phyloP scores from a whole-genome alignment of 2,888 invertebrate species.

The Thera britannica region DNA sequence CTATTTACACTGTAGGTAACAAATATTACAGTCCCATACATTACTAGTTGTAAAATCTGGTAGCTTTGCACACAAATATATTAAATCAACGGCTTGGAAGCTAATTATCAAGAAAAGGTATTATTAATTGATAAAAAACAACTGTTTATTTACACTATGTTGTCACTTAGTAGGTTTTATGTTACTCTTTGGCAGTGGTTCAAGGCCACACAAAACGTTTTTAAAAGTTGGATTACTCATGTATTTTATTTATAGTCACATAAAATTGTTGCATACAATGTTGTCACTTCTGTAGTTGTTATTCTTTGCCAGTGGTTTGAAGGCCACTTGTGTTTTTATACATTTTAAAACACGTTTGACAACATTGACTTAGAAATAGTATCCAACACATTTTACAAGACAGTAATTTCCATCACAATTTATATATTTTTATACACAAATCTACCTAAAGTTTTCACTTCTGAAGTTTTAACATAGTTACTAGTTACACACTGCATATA shows the following conservation, averaged over 20 bases:
- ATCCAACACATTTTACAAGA: slow-evolving; percentile 6
- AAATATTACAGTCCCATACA: slow-evolving; percentile 20
- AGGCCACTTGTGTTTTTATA: slow-evolving; percentile 17
- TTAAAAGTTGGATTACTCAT: neutral
- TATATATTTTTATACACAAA: slow-evolving; percentile 6
- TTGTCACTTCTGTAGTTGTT: slow-evolving; percentile 1
- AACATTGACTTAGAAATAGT: neutral
- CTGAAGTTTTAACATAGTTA: slow-evolving; percentile 1
- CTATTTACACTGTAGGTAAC: slow-evolving; percentile 16
- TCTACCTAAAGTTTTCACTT: slow-evolving; percentile 13
- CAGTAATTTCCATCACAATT: slow-evolving; percentile 5
- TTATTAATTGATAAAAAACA: slow-evolving; percentile 1
- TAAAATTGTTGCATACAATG: neutral
- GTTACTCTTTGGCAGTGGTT: slow-evolving; percentile 24
- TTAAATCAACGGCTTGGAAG: slow-evolving; percentile 8
- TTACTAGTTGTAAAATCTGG: slow-evolving; percentile 13
- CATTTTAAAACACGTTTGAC: slow-evolving; percentile 3
- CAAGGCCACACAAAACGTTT: slow-evolving; percentile 1
- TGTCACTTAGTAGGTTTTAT: slow-evolving; percentile 7
- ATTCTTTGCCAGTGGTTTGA: slow-evolving; percentile 18
- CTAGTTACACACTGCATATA: neutral
- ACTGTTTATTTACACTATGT: slow-evolving; percentile 13
- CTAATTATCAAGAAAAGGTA: slow-evolving; percentile 5
- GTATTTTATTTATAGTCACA: neutral
- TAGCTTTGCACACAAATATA: slow-evolving; percentile 9